A percentile compares a stretch with the other conserved stretches of the same genome.
Evolutionary conservation across 2,888 invertebrate species (phyloP).

Genomic region (Esperia sulphurella): DNA sequence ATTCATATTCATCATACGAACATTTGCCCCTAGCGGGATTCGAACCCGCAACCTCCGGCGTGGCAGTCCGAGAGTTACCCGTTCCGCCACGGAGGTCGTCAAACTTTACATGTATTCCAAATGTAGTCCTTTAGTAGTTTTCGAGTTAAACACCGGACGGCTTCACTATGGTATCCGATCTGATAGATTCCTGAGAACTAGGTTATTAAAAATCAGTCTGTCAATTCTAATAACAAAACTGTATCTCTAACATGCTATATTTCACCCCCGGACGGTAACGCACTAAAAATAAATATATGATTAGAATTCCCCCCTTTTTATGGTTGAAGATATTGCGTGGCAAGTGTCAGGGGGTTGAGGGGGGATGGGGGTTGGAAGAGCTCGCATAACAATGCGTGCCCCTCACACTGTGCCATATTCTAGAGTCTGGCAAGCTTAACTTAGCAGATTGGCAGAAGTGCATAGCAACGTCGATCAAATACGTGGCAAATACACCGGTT

Average conservation of each 20-base stretch:
- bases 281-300: constrained; percentile 16
- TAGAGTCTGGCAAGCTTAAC: background rate
- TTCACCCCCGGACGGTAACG: background rate
- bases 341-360: background rate
- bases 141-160: no score
- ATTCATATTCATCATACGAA: no score
- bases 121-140: no score
- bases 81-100: no score
- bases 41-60: no score
- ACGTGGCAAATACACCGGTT: no score
- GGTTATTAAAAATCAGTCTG: background rate
- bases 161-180: no score
- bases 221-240: background rate
- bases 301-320: constrained; percentile 10
- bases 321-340: constrained; percentile 7
- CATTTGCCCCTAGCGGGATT: no score
- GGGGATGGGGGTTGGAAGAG: background rate
- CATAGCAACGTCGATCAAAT: no score
- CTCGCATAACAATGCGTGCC: background rate
- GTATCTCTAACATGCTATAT: background rate
- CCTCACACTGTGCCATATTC: background rate
- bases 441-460: background rate
- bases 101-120: no score
- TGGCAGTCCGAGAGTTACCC: no score
- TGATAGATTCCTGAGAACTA: no score